Percentiles rank a stretch among this genome's conserved stretches.
phyloP scores from a whole-genome alignment of 2,113 vertebrate species.

The Athene cunicularia region DNA sequence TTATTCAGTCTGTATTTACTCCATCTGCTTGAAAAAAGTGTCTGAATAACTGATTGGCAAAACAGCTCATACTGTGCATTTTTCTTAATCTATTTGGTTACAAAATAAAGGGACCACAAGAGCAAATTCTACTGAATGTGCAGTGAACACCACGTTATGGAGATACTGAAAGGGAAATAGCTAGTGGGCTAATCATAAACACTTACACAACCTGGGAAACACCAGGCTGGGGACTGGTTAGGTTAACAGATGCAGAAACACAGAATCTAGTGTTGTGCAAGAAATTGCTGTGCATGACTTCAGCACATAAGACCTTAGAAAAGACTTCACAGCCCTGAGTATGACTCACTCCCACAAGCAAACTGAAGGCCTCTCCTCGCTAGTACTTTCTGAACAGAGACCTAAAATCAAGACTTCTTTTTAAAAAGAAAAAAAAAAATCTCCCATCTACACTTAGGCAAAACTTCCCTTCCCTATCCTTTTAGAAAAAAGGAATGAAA shows the following conservation, averaged over 20 bases:
- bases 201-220: background rate
- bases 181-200: background rate
- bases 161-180: background rate
- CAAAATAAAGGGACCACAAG: background rate
- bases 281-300: background rate
- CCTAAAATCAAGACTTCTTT: background rate
- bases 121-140: background rate
- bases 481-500: background rate
- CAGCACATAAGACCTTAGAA: background rate
- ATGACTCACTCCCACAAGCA: background rate
- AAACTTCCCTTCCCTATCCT: background rate
- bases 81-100: background rate
- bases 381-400: background rate
- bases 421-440: background rate
- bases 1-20: background rate
- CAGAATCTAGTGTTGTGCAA: background rate
- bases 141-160: rapidly evolving
- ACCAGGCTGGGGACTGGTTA: background rate
- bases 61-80: background rate
- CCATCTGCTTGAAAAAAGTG: background rate
- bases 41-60: background rate
- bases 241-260: background rate
- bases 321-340: background rate
- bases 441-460: background rate
- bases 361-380: background rate